Evolutionary conservation across 2,888 invertebrate species (phyloP), one percentile per base, ranked within the genome.

Genomic region (Homarus gammarus): DNA sequence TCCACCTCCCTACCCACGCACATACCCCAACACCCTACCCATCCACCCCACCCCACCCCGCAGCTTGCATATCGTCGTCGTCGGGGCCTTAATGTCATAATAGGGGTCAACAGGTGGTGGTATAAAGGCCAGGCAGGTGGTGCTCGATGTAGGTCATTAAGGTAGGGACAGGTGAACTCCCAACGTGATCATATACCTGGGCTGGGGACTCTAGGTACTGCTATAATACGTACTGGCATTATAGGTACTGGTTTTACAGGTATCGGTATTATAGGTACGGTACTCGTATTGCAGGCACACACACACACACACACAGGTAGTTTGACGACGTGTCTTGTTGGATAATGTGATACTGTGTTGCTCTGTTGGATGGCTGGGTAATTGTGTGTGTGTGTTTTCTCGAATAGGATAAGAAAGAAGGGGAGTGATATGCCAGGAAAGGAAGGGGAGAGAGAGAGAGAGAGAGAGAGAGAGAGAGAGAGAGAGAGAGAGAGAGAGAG

Each of bases 91-190:
- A 64, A 64, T 64, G n/a, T 22, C n/a, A 27, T 27, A 64, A n/a
- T 31, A n/a, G 27, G 79, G 79, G 79, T 56, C 79, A 79, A 79
- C 79, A 79, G 79, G 79, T 79, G 79, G 15, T 38, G 79, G 61
- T 22, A 38, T 36, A 61, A 79, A 79, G 79, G 79, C n/a, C 79
- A 79, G 79, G 61, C 79, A 79, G 79, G 79, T 79, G 79, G n/a
- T 75, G 77, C 27, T 44, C 27, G 56, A 79, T 56, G 79, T 22
- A 79, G 79, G 79, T 79, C 79, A 79, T 79, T 79, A 79, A n/a
- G 61, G 61, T 33, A 79, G n/a, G 61, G 79, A 79, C 79, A 79
- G 79, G 77, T 77, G 79, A 49, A 61, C n/a, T 22, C 38, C 12
- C 38, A 56, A 10, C 8, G 31, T n/a, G 79, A 79, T 79, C 38